These are phyloP conservation scores for Callorhinus ursinus DNA, from an alignment of 2,113 vertebrate genomes.

Conservation along the genomic window DNA sequence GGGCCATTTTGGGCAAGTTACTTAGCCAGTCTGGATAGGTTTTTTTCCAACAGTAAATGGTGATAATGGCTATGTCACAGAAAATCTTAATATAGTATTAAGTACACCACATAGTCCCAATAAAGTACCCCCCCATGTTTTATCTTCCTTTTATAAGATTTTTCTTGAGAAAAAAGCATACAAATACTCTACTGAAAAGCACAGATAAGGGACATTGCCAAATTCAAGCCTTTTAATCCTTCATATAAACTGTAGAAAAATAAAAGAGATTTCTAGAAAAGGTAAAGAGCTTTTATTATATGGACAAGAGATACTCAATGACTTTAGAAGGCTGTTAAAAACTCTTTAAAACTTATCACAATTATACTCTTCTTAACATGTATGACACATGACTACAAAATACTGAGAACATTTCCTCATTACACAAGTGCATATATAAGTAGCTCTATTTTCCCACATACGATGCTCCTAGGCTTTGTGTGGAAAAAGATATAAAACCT, in stretches of 20 bases:
- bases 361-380: not conserved
- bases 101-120: not conserved
- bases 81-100: not conserved
- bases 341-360: not conserved
- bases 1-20: not conserved
- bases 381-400: not conserved
- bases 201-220: not conserved
- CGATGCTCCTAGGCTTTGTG: not conserved
- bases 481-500: not conserved
- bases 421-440: not conserved
- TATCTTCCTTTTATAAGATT: not conserved
- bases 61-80: not conserved
- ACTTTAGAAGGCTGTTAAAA: not conserved
- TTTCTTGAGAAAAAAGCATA: slow-evolving; percentile 18
- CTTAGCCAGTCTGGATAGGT: not conserved
- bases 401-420: not conserved
- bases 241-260: not conserved
- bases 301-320: not conserved
- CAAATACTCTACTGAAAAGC: not conserved
- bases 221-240: not conserved
- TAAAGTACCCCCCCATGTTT: not conserved
- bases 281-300: not conserved
- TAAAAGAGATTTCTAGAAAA: not conserved
- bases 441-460: too few species aligned
- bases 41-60: not conserved